These are phyloP conservation scores for Craterocephalus amniculus DNA, from an alignment of 2,797 vertebrate species.

Conservation along the genomic window DNA sequence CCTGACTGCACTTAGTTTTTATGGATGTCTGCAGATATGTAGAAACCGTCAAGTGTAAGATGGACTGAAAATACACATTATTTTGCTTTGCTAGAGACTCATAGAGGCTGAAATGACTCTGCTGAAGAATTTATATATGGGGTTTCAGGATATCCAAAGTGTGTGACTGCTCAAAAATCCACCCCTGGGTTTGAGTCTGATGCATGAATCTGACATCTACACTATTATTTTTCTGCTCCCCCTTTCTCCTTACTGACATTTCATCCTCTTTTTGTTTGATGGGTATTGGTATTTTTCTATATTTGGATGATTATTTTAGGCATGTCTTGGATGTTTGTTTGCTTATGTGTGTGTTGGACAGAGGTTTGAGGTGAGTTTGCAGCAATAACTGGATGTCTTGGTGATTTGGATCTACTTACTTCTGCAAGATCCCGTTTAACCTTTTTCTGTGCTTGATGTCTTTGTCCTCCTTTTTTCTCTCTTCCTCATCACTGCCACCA, in stretches of 20 bases:
- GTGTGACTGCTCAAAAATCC: conserved; percentile 33
- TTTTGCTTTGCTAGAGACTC: conserved; percentile 7
- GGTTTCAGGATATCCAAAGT: conserved; percentile 13
- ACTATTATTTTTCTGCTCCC: conserved; percentile 32
- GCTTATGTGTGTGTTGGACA: conserved; percentile 29
- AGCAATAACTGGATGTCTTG: conserved; percentile 46
- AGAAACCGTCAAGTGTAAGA: not conserved
- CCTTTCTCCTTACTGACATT: conserved; percentile 50
- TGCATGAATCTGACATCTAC: conserved; percentile 69
- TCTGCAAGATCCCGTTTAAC: conserved; percentile 38
- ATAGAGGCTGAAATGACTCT: conserved; percentile 18
- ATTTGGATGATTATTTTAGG: conserved; percentile 47
- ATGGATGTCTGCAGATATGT: conserved; percentile 31
- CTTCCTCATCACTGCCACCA: conserved; percentile 11
- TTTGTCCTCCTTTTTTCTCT: conserved; percentile 41
- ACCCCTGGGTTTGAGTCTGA: conserved; percentile 47
- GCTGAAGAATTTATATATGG: not conserved
- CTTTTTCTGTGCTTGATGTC: conserved; percentile 36
- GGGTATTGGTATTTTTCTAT: conserved; percentile 44
- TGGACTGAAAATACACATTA: conserved; percentile 12
- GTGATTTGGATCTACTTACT: conserved; percentile 55
- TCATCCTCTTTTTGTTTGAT: conserved; percentile 42
- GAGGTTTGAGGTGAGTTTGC: conserved; percentile 65
- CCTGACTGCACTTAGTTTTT: conserved; percentile 50
- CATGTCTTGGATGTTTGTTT: conserved; percentile 58